These are phyloP conservation scores for Dermatemys mawii DNA, from an alignment of 2,113 vertebrate species.

Conservation along the genomic window DNA sequence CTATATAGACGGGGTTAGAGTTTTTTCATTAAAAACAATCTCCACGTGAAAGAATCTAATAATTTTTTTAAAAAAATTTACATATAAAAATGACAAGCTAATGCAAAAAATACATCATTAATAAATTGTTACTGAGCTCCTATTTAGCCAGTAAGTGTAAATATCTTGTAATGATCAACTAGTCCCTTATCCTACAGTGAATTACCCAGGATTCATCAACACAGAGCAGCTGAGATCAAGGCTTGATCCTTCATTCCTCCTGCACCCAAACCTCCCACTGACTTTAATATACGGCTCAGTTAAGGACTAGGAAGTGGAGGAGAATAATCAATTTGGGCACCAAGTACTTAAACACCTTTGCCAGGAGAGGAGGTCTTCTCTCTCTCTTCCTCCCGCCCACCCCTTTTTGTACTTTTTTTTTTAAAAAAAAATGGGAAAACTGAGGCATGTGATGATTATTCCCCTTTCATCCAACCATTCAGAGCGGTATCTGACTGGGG, in stretches of 20 bases:
- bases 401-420: background rate
- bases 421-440: background rate
- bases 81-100: background rate
- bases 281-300: background rate
- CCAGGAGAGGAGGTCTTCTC: background rate
- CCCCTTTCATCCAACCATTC: accelerated
- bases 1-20: background rate
- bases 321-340: background rate
- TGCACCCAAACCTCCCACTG: accelerated
- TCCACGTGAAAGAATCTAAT: background rate
- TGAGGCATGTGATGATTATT: background rate
- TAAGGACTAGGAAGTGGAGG: accelerated
- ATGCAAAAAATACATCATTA: background rate
- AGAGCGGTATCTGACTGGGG: accelerated
- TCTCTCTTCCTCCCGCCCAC: background rate
- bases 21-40: background rate
- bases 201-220: background rate
- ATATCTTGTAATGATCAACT: background rate
- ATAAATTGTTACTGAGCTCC: background rate
- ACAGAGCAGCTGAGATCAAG: too few relatives aligned
- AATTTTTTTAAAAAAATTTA: background rate
- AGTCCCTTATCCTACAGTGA: background rate
- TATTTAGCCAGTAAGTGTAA: background rate
- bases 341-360: background rate
- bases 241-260: background rate